A percentile compares a stretch with the other conserved stretches of the same genome.
Conservation (phyloP, 1,140 invertebrate species). For the Lucilia cuprina region DNA sequence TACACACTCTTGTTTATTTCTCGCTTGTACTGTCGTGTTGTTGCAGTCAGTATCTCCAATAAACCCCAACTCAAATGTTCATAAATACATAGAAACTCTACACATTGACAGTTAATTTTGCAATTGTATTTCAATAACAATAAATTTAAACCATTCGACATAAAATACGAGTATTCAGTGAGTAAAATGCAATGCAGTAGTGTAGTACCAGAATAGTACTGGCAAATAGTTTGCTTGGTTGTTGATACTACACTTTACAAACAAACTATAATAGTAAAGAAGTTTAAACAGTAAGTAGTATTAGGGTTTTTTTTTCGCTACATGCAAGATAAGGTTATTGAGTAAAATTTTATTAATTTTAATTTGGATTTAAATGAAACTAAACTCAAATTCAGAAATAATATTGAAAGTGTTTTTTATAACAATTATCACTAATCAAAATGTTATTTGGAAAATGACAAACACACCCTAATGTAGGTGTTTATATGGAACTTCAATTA, state of each 20-base stretch:
- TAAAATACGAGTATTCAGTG: conserved; percentile 44
- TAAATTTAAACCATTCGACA: conserved; percentile 56
- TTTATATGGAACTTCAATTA: background rate
- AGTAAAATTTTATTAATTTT: too few species aligned
- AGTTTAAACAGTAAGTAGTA: background rate
- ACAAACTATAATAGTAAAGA: background rate
- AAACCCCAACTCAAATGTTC: conserved; percentile 29
- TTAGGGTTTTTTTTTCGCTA: too few species aligned
- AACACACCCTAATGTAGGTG: too few species aligned
- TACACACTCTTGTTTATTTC: background rate
- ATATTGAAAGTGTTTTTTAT: too few species aligned
- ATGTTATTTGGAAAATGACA: too few species aligned
- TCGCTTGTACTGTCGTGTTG: background rate
- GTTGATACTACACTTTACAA: background rate
- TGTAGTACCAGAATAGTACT: background rate
- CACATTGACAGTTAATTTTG: conserved; percentile 63
- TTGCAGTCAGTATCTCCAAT: background rate
- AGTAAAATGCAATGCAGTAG: conserved; percentile 13
- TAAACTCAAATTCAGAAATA: too few species aligned
- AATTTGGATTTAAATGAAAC: too few species aligned
- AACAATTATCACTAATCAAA: too few species aligned
- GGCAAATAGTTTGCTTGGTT: conserved; percentile 17
- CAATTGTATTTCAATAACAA: conserved; percentile 63
- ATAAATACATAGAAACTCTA: conserved; percentile 38
- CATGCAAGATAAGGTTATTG: too few species aligned